phyloP scores from a whole-genome alignment of 2,113 vertebrate species.

The Chaenocephalus aceratus region DNA sequence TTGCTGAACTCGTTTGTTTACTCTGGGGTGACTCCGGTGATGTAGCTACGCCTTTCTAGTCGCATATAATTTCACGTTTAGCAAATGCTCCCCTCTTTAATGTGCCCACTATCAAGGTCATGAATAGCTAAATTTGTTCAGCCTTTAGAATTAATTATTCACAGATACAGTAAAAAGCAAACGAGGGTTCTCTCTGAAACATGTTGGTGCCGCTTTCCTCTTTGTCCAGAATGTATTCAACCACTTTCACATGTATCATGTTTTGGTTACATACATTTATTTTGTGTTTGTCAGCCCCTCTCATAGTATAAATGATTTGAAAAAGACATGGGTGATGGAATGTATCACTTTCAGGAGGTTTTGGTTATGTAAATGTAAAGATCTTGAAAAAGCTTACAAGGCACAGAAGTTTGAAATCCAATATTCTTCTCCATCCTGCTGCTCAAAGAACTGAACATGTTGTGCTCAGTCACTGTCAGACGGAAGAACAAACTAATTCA shows the following conservation, averaged over 20 bases:
- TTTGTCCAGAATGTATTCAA: conserved; percentile 47
- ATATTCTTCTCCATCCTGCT: conserved; percentile 40
- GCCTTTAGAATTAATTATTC: conserved; percentile 72
- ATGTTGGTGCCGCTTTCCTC: conserved; percentile 18
- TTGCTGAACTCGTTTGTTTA: conserved; percentile 84
- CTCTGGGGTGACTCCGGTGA: conserved; percentile 83
- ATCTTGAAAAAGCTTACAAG: conserved; percentile 71
- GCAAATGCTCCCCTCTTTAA: conserved; percentile 74
- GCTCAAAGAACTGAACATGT: conserved; percentile 40
- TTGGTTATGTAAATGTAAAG: conserved; percentile 62
- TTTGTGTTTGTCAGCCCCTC: neutral
- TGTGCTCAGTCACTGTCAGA: conserved; percentile 40
- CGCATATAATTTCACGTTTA: conserved; percentile 84
- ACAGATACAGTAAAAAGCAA: conserved; percentile 58
- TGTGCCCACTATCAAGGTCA: conserved; percentile 81
- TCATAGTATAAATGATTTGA: too few relatives aligned
- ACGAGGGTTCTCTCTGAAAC: conserved; percentile 32
- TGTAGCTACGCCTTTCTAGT: conserved; percentile 79
- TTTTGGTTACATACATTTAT: conserved; percentile 11
- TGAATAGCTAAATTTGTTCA: conserved; percentile 71
- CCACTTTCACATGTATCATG: conserved; percentile 21
- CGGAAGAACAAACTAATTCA: conserved; percentile 53
- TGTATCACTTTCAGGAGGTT: conserved; percentile 25
- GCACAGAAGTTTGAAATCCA: conserved; percentile 52
- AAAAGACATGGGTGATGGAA: conserved; percentile 1